These are phyloP conservation scores for Uria lomvia DNA, from an alignment of 2,113 vertebrate species.

Conservation along the genomic window DNA sequence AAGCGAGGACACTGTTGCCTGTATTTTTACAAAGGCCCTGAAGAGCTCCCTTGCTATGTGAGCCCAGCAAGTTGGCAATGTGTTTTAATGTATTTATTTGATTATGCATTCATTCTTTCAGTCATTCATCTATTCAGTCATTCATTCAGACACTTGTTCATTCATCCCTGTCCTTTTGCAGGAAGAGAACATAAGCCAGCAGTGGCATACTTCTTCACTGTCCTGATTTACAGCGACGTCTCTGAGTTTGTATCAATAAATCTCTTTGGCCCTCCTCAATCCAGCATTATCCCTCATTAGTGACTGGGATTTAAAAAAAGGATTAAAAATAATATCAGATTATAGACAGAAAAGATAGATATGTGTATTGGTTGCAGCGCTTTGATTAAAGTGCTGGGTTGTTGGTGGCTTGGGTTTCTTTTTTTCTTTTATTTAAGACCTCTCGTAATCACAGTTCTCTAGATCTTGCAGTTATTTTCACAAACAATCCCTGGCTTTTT, in stretches of 20 bases:
- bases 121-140: slow-evolving; percentile 66
- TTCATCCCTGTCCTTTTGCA: slow-evolving; percentile 55
- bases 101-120: slow-evolving; percentile 55
- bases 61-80: slow-evolving; percentile 25
- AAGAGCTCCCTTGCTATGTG: not conserved
- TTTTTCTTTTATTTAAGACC: not conserved
- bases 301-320: slow-evolving; percentile 35
- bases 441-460: not conserved
- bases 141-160: slow-evolving; percentile 63
- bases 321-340: slow-evolving; percentile 64
- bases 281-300: slow-evolving; percentile 69
- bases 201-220: slow-evolving; percentile 43
- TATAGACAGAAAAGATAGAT: not conserved
- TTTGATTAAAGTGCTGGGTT: slow-evolving; percentile 55
- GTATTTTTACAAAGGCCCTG: not conserved
- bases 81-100: slow-evolving; percentile 62
- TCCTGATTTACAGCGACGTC: slow-evolving; percentile 59
- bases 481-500: not conserved
- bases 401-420: not conserved
- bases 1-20: not conserved
- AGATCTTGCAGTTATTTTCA: not conserved
- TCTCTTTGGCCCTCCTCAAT: slow-evolving; percentile 59
- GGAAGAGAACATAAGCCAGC: slow-evolving; percentile 61
- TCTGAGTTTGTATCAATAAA: slow-evolving; percentile 67
- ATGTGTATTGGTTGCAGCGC: not conserved